phyloP scores from a whole-genome alignment of 2,113 vertebrate genomes.

The Nansenia antarctica region DNA sequence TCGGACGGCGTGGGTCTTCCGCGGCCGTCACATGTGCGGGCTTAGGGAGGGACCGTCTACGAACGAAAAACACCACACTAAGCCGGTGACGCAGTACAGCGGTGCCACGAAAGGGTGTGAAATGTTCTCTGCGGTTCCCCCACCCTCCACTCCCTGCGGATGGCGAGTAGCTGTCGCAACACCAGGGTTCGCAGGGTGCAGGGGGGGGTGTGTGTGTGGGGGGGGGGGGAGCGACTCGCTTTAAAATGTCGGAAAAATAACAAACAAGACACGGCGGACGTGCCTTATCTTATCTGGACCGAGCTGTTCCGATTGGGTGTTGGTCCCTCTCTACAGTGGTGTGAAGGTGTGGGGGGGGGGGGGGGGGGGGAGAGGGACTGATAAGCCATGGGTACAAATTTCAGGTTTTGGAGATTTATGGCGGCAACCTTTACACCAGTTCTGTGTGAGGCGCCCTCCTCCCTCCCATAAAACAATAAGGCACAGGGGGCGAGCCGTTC shows the following conservation, averaged over 20 bases:
- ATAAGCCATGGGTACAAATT: slow-evolving; percentile 40
- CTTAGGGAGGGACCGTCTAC: too few species aligned
- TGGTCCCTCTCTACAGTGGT: too few species aligned
- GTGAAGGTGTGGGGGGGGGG: slow-evolving; percentile 34
- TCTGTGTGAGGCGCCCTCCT: slow-evolving; percentile 34
- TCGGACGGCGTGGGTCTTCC: too few species aligned
- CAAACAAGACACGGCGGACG: slow-evolving; percentile 12
- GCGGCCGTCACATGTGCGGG: too few species aligned
- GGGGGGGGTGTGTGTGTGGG: too few species aligned
- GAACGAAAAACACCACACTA: too few species aligned
- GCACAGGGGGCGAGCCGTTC: slow-evolving; percentile 10
- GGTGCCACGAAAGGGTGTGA: too few species aligned
- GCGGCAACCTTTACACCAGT: slow-evolving; percentile 54
- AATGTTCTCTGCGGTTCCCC: too few species aligned
- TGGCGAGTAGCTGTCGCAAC: not conserved
- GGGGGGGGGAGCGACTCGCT: slow-evolving; percentile 10
- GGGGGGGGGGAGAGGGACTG: not conserved
- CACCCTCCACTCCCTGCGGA: too few species aligned
- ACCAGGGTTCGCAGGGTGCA: not conserved
- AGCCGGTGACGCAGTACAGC: too few species aligned
- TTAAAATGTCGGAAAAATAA: slow-evolving; percentile 28
- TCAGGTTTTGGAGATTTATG: slow-evolving; percentile 62
- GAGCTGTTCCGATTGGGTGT: slow-evolving; percentile 4
- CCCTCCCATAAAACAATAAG: slow-evolving; percentile 47
- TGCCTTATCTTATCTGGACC: slow-evolving; percentile 54